Conservation (phyloP, 2,797 vertebrate genomes). For the Loris lydekkerianus region DNA sequence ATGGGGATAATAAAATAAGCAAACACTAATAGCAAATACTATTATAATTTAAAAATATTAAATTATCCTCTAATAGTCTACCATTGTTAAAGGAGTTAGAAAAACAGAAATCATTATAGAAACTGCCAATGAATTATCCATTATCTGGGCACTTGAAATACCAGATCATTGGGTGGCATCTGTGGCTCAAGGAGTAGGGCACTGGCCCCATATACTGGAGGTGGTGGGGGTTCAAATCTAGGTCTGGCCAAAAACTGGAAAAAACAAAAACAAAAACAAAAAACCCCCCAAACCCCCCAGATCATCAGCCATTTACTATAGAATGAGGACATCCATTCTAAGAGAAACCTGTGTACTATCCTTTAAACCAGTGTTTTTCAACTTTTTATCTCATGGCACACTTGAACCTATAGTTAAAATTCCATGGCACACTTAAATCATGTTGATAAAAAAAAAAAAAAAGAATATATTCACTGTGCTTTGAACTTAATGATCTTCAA, state of each 20-base stretch:
- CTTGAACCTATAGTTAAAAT: no score
- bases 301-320: not conserved
- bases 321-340: not conserved
- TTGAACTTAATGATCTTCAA: no score
- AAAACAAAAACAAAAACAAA: no score
- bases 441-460: no score
- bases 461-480: no score
- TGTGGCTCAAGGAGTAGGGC: no score
- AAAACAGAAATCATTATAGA: conserved; percentile 1
- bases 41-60: conserved; percentile 36
- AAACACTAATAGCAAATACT: conserved; percentile 58
- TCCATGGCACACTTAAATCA: no score
- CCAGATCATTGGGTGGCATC: not conserved
- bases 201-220: no score
- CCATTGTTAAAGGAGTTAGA: not conserved
- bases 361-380: not conserved
- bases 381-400: no score
- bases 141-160: not conserved
- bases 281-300: no score
- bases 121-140: not conserved
- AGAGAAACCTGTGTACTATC: not conserved
- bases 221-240: no score
- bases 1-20: conserved; percentile 37
- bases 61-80: not conserved
- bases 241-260: no score